Evolutionary conservation across 1,140 invertebrate species (phyloP).

Genomic region (Atta texana): DNA sequence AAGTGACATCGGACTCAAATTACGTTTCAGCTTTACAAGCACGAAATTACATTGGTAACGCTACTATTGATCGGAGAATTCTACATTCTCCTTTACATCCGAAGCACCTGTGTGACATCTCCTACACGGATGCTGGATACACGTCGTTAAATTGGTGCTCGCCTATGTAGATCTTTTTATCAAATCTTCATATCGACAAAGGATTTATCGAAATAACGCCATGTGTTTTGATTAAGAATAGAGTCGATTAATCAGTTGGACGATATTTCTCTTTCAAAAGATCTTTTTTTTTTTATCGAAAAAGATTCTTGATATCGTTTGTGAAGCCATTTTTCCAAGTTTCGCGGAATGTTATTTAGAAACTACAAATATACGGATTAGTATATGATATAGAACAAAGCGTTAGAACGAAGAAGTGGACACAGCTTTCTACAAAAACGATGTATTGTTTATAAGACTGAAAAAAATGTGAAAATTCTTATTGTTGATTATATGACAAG

Average conservation of each 20-base stretch:
- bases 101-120: slow-evolving; percentile 40
- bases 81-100: slow-evolving; percentile 67
- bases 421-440: slow-evolving; percentile 69
- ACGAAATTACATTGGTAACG: slow-evolving; percentile 50
- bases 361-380: slow-evolving; percentile 72
- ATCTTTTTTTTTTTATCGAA: slow-evolving; percentile 47
- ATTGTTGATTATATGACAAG: slow-evolving; percentile 64
- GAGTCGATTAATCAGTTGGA: slow-evolving; percentile 53
- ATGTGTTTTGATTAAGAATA: slow-evolving; percentile 49
- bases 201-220: slow-evolving; percentile 59
- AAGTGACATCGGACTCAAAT: slow-evolving; percentile 65
- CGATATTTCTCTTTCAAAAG: slow-evolving; percentile 55
- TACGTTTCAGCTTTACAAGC: slow-evolving; percentile 62
- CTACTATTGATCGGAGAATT: slow-evolving; percentile 47
- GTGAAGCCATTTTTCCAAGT: slow-evolving; percentile 60
- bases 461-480: slow-evolving; percentile 72
- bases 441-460: slow-evolving; percentile 77
- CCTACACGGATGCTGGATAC: slow-evolving; percentile 16
- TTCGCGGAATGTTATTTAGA: slow-evolving; percentile 65
- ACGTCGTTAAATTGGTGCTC: slow-evolving; percentile 50
- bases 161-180: slow-evolving; percentile 54
- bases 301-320: slow-evolving; percentile 60
- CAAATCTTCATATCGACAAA: slow-evolving; percentile 50
- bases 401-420: slow-evolving; percentile 44
- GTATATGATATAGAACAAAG: slow-evolving; percentile 49